These are phyloP conservation scores for Dyspetes luteomarginatus DNA, from an alignment of 2,888 invertebrate genomes.

Conservation along the genomic window DNA sequence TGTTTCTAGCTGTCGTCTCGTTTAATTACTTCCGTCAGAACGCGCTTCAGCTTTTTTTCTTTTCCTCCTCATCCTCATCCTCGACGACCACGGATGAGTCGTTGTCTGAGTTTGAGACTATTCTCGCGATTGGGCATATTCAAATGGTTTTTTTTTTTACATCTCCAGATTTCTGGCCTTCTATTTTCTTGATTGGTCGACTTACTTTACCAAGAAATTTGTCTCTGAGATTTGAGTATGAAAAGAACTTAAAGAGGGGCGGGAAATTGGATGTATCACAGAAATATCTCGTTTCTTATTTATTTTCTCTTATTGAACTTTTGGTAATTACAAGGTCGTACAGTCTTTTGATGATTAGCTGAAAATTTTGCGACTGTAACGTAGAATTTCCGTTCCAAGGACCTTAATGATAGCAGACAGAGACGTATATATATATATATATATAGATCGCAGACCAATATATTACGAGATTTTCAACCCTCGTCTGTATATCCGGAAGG, in stretches of 20 bases:
- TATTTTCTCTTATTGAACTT: too few species aligned
- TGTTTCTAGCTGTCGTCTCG: conserved; percentile 63
- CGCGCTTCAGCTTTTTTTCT: conserved; percentile 66
- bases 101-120: conserved; percentile 71
- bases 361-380: too few species aligned
- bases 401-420: not conserved
- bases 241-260: too few species aligned
- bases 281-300: too few species aligned
- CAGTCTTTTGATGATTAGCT: too few species aligned
- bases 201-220: too few species aligned
- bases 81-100: conserved; percentile 14
- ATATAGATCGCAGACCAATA: conserved; percentile 29
- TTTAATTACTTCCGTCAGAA: conserved; percentile 67
- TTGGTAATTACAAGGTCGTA: too few species aligned
- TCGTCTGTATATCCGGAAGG: conserved; percentile 26
- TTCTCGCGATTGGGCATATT: conserved; percentile 76
- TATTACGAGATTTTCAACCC: conserved; percentile 24
- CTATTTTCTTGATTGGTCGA: too few species aligned
- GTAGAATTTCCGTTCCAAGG: too few species aligned
- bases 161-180: not conserved
- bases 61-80: conserved; percentile 64
- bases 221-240: too few species aligned
- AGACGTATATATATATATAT: not conserved
- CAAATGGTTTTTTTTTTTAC: conserved; percentile 63
- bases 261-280: too few species aligned